Evolutionary conservation across 1,140 invertebrate genomes (phyloP), one percentile per base, ranked within the genome.

Genomic region (Drosophila bifasciata): DNA sequence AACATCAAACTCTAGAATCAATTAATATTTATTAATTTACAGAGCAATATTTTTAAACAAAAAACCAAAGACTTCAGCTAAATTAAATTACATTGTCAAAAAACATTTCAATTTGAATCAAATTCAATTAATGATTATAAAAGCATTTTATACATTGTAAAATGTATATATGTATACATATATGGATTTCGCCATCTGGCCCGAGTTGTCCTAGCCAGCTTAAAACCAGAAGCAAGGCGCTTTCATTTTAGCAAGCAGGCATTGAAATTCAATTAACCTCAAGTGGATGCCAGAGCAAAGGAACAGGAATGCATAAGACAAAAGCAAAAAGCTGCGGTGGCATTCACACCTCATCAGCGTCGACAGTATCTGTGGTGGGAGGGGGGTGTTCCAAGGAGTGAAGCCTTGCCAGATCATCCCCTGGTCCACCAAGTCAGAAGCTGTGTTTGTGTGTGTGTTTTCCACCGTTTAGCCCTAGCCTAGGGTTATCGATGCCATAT

Each of bases 251-350:
- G 46, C 60, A 61, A 57, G 66, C 62, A 80, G 59, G 53, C 52
- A 51, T 48, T 76, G 84, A 88, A 88, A 88, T 88, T 88, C 83
- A 88, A 88, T 88, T 88, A 88, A 88, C 62, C 79, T 88, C 84
- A 76, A 88, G 83, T 88, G 83, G 69, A 83, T 62, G 72, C 73
- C 74, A 64, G 74, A 70, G 72, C 69, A 55, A 44, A 36, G 49
- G 63, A 16, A 49, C 66, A 67, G 64, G 68, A 77, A 61, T 71
- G 83, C 73, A 78, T 86, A 75, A 81, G 75, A 85, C 81, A 86
- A 85, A 81, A 61, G 75, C 70, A 58, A 50, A 36, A 69, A 62
- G 44, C 58, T 68, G 74, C 63, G 81, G 76, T 85, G 83, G 77
- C 83, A 79, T 88, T 79, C 84, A 88, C 83, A 88, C 83, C 83